Base-by-base conservation (phyloP, 2,888 invertebrate species). In the Epirrita christyi region DNA sequence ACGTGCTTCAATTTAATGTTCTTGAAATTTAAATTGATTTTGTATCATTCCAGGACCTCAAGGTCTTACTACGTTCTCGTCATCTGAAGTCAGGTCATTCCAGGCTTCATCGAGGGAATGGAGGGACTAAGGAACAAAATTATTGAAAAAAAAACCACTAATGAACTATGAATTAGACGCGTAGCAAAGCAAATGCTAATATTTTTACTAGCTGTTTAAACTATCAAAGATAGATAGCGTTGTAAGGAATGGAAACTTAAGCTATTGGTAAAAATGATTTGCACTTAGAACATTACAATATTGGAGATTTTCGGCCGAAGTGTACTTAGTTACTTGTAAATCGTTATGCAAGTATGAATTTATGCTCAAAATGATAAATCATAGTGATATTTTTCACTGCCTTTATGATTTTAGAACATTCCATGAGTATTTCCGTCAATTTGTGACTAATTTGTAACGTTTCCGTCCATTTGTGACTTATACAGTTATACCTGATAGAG, bases 61-160 rank as follows among this genome's bases (percentile, higher is more conserved):
- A 81, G 92, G 92, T 13, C 68, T 92, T 59, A 76, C 89, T 3
- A 92, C 92, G 0, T 92, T 92, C 70, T 83, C 92, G n/a, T 86
- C 92, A 21, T 90, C 92, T 2, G 92, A 92, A 81, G 91, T 92
- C 0, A 81, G 92, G 61, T 92, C 92, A 0, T 92, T 92, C 86
- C 92, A 92, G 70, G 90, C 92, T 6, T 81, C 89, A 1, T 79
- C 88, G 0, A 81, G 92, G 59, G 88, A 88, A 59, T 92, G 92
- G 92, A 81, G 86, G 45, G 85, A 91, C 61, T 88, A 83, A 67
- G 2, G 36, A 43, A 7, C 32, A 32, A 32, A 32, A 2, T 13
- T 6, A 34, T n/a, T 6, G 37, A 37, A 1, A 37, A 13, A 48
- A 43, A 40, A 42, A n/a, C 28, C 41, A n/a, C n/a, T n/a, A n/a